Percentiles rank a stretch among this genome's conserved stretches.
phyloP scores from a whole-genome alignment of 2,888 invertebrate species.

The Hylaea fasciaria region DNA sequence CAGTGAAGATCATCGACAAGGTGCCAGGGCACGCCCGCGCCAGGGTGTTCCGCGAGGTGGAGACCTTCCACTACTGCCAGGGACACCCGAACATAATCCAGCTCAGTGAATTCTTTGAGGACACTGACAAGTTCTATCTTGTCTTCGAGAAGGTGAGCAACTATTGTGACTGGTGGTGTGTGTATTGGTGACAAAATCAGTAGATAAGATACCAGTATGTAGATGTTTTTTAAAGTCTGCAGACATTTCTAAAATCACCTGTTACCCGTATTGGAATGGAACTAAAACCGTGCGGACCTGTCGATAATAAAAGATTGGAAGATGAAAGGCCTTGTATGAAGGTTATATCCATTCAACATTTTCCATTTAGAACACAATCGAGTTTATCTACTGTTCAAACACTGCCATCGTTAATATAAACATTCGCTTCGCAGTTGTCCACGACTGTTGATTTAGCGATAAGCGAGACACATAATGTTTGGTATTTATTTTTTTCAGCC shows the following conservation, averaged over 20 bases:
- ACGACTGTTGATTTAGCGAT: slow-evolving; percentile 24
- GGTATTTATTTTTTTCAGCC: slow-evolving; percentile 30
- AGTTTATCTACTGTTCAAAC: slow-evolving; percentile 17
- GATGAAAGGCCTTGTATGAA: too few species aligned
- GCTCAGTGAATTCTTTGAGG: slow-evolving; percentile 98
- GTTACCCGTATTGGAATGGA: too few species aligned
- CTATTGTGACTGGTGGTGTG: too few species aligned
- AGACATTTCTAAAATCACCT: too few species aligned
- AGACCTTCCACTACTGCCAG: slow-evolving; percentile 99
- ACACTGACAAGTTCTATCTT: slow-evolving; percentile 98
- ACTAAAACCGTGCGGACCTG: too few species aligned
- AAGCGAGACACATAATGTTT: slow-evolving; percentile 26
- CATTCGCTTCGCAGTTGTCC: slow-evolving; percentile 24
- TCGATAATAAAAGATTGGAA: too few species aligned
- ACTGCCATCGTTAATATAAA: slow-evolving; percentile 25
- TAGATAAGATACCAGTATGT: too few species aligned
- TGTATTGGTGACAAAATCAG: too few species aligned
- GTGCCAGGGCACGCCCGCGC: slow-evolving; percentile 97
- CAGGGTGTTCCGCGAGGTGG: slow-evolving; percentile 98
- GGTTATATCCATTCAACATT: neutral
- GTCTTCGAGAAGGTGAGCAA: slow-evolving; percentile 95
- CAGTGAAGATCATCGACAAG: slow-evolving; percentile 99
- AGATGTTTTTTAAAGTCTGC: too few species aligned
- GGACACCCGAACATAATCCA: slow-evolving; percentile 99
- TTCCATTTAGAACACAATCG: slow-evolving; percentile 4